Conservation (phyloP, 2,113 vertebrate genomes). For the Cyanoramphus novaezelandiae region DNA sequence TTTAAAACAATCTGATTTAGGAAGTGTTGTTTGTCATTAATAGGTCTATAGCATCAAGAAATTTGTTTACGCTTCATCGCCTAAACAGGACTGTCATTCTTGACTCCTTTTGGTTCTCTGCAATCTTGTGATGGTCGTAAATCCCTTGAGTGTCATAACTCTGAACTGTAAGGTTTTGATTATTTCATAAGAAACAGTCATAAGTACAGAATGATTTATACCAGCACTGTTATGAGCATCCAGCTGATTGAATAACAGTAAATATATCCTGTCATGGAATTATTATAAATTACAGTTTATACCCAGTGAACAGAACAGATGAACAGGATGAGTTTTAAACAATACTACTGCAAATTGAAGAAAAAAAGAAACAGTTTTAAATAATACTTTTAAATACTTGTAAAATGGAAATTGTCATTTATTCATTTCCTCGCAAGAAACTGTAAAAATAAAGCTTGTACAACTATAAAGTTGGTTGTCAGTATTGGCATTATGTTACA, state of each 20-base stretch:
- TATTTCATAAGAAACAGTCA: not conserved
- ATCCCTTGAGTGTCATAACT: conserved; percentile 7
- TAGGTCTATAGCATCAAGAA: not conserved
- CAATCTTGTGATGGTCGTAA: not conserved
- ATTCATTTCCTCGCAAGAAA: not conserved
- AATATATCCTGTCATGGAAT: not conserved
- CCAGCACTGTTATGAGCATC: not conserved
- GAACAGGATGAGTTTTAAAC: not conserved
- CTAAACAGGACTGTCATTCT: conserved; percentile 8
- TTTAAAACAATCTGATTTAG: not conserved
- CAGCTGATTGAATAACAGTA: not conserved
- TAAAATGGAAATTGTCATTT: not conserved
- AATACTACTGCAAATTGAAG: not conserved
- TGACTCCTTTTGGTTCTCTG: not conserved
- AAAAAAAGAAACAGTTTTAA: not conserved
- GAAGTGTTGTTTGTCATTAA: not conserved
- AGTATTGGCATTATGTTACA: not conserved
- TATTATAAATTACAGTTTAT: not conserved
- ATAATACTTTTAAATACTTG: not conserved
- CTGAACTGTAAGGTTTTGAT: not conserved
- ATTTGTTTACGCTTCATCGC: not conserved
- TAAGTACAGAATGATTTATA: not conserved
- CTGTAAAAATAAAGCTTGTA: not conserved
- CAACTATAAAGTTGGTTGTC: not conserved
- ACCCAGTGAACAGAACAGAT: not conserved